Evolutionary conservation across 2,113 vertebrate genomes (phyloP), one percentile per base, ranked within the genome.

Genomic region (Bothrops jararaca): DNA sequence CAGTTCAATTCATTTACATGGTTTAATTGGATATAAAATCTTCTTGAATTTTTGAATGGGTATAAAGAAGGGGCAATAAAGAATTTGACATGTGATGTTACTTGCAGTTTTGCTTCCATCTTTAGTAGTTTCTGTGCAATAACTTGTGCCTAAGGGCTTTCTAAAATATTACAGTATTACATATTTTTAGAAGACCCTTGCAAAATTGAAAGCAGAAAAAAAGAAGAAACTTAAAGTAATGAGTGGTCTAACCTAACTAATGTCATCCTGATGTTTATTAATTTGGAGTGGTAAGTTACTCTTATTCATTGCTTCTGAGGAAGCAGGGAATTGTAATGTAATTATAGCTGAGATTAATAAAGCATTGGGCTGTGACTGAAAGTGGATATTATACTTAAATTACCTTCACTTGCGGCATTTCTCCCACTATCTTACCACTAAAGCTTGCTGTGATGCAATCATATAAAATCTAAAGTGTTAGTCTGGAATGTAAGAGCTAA

Each of bases 361-460:
- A 34, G 15, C 12, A 39, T 56, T 85, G 18, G 18, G 52, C 86
- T 80, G 60, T 18, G 52, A 18, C 57, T 89, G 18, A 92, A 57
- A 89, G 24, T 85, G 50, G 50, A 80, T 91, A 22, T 92, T 90
- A 23, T n/a, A 22, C 90, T 95, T 92, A 85, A 93, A 34, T 29
- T 94, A 58, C 1, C 69, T 95, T n/a, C 85, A 9, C 34, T 94
- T 88, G 91, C 95, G 93, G 92, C 94, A 93, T 96, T 96, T 96
- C 92, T 93, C 89, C 6, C 0, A 92, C 56, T 85, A 91, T 89
- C 24, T 91, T 96, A 87, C 96, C 96, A 95, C 93, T 96, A 95
- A 95, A 95, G 95, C 88, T 96, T 97, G 95, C 96, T 96, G 45
- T 93, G 94, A 89, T 91, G 96, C 95, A 95, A 87, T 92, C 93